Base-by-base conservation (phyloP, 2,888 invertebrate species). In the Xestia xanthographa region DNA sequence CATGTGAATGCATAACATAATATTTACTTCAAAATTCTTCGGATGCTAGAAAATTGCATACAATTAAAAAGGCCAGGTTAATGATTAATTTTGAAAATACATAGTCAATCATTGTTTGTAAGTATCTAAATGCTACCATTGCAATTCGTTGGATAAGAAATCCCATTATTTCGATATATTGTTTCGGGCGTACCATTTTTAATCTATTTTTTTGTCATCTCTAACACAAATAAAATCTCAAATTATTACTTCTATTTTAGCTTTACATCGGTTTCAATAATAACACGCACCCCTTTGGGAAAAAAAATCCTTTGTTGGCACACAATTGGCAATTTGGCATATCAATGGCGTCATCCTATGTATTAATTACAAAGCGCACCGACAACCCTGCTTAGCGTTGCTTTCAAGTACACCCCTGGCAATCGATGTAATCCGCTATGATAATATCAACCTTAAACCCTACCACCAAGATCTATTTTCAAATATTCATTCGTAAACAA, bases 301-400 rank as follows among this genome's bases (percentile, higher is more conserved):
- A 83, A 48, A 85, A 86, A 80, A 84, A 79, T 75, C 77, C 80
- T 84, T 93, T 93, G 92, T 93, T 90, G 87, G 86, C 89, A 87
- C 89, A 88, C 90, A 92, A 91, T 92, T 91, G 92, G 90, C 93
- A 94, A 95, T 95, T 95, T 91, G 93, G 91, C 93, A 92, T 95
- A 94, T 95, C 95, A 95, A 95, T 95, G 92, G 93, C 94, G 93
- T 92, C 91, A 91, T 91, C 91, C 92, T 92, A 94, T 94, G 93
- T 96, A 95, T 95, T 95, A 95, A 95, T 96, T 96, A 95, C 95
- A 95, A 95, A 95, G 94, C 90, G 89, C 81, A 87, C 95, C 94
- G 94, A 90, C 93, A 93, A 89, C 93, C 93, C 94, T 93, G 90
- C 90, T 92, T 90, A 91, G 92, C 92, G 89, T 93, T 88, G 93